phyloP scores from a whole-genome alignment of 2,113 vertebrate species.

The Chloebia gouldiae region DNA sequence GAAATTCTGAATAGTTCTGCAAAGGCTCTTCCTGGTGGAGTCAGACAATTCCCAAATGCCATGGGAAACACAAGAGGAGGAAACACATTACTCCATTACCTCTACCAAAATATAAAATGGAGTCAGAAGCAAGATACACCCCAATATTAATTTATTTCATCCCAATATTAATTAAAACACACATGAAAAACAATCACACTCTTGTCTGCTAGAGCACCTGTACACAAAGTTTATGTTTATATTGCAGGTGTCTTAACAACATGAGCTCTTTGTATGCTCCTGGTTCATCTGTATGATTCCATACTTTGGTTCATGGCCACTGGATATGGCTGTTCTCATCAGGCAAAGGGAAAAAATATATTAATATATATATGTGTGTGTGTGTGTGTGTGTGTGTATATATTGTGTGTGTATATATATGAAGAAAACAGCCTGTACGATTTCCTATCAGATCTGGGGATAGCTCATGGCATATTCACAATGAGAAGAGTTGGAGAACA shows the following conservation, averaged over 20 bases:
- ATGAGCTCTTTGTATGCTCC: background rate
- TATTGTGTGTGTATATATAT: background rate
- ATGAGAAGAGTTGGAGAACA: background rate
- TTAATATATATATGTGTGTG: background rate
- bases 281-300: background rate
- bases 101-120: background rate
- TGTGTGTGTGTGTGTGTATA: background rate
- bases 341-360: background rate
- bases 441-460: background rate
- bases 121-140: background rate
- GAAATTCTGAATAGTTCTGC: background rate
- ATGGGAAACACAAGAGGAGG: background rate
- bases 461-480: background rate
- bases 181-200: background rate
- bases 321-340: background rate
- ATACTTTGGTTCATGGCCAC: background rate
- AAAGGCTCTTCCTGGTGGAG: background rate
- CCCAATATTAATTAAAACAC: background rate
- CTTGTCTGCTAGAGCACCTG: background rate
- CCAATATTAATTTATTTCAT: background rate
- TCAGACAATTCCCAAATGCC: slow-evolving; percentile 3
- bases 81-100: background rate
- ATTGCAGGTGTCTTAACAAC: background rate
- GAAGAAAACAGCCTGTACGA: background rate
- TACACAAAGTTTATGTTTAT: background rate